A percentile compares a stretch with the other conserved stretches of the same genome.
These are phyloP conservation scores for Pristionchus fissidentatus DNA, from an alignment of 2,888 invertebrate genomes.

Conservation along the genomic window DNA sequence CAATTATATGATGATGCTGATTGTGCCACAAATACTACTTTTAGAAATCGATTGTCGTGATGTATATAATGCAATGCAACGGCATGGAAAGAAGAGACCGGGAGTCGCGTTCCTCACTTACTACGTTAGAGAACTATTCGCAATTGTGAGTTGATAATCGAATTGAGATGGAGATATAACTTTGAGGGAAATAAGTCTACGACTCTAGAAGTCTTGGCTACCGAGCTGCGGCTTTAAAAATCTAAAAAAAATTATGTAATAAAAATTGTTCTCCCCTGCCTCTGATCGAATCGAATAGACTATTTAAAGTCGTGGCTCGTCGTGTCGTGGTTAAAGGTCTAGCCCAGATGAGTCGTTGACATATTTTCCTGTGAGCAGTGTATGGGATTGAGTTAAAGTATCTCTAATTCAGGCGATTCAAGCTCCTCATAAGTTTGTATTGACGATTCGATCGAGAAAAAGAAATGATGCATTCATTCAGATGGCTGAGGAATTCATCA, in stretches of 20 bases:
- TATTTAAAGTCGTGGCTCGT: no score
- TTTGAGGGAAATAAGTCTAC: no score
- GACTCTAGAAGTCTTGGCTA: no score
- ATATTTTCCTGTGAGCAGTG: not conserved
- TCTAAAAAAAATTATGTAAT: no score
- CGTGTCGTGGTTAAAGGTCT: not conserved
- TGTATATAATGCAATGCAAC: slow-evolving; percentile 7
- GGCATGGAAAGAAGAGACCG: slow-evolving; percentile 17
- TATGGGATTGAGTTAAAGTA: not conserved
- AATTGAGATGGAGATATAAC: not conserved
- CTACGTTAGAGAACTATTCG: not conserved
- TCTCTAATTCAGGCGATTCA: not conserved
- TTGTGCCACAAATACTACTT: not conserved
- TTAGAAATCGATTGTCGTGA: slow-evolving; percentile 14
- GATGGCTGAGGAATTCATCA: not conserved
- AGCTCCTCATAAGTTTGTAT: not conserved
- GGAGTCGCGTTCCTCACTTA: slow-evolving; percentile 23
- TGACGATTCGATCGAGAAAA: slow-evolving; percentile 32
- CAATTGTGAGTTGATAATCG: not conserved
- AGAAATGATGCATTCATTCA: not conserved
- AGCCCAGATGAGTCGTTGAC: not conserved
- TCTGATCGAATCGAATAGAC: not conserved
- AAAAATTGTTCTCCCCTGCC: not conserved
- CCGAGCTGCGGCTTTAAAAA: no score
- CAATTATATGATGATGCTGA: not conserved